Evolutionary conservation across 2,113 vertebrate genomes (phyloP).

Genomic region (Ptyas mucosa): DNA sequence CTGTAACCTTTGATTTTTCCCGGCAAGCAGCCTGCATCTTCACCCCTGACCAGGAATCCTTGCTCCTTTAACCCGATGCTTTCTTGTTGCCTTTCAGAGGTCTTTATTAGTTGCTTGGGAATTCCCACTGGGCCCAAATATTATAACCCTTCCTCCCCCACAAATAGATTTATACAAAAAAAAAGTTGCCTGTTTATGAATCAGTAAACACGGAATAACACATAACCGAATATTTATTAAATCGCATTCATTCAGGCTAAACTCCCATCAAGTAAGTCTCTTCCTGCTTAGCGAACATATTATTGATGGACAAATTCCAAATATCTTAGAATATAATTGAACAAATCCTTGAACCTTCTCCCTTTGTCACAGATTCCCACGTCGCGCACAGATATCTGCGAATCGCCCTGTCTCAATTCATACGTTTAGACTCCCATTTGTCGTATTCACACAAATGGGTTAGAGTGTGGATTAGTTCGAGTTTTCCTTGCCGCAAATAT

Average conservation of each 20-base stretch:
- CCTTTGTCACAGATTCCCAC: background rate
- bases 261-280: background rate
- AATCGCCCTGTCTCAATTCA: background rate
- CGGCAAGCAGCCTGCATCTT: background rate
- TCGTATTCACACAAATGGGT: accelerated
- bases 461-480: background rate
- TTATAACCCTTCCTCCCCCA: background rate
- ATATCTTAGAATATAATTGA: background rate
- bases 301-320: background rate
- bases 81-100: background rate
- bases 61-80: background rate
- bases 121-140: background rate
- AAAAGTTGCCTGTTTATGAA: background rate
- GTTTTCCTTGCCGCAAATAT: background rate
- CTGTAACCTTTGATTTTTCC: background rate
- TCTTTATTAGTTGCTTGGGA: background rate
- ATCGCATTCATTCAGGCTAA: background rate
- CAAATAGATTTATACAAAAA: no score
- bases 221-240: background rate
- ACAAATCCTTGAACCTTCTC: background rate
- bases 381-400: background rate
- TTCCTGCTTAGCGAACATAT: background rate
- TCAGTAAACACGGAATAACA: background rate
- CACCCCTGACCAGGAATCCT: background rate
- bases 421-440: background rate